Conservation (phyloP, 64 coral and sea anemone species). For the Trachythela sp. region DNA sequence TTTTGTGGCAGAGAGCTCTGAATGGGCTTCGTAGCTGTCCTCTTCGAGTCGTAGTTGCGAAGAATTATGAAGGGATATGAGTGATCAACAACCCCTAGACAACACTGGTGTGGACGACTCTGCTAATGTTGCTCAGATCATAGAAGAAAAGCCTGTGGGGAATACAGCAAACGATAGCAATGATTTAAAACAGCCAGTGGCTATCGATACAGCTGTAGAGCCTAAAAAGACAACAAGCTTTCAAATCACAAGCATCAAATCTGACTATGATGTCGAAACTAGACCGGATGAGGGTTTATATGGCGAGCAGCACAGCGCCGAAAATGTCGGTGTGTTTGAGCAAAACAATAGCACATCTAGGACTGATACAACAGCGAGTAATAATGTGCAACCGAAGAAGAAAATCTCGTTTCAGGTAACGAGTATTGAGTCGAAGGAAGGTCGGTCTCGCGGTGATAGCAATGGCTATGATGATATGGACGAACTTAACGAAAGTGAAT, state of each 20-base stretch:
- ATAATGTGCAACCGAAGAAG: conserved; percentile 13
- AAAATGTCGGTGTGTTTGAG: neutral
- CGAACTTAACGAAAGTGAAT: conserved; percentile 20
- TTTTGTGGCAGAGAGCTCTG: neutral
- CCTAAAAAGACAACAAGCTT: conserved; percentile 15
- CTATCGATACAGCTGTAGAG: neutral
- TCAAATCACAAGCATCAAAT: conserved; percentile 7
- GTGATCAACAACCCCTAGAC: neutral
- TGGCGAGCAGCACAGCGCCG: neutral
- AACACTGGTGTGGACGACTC: conserved; percentile 15
- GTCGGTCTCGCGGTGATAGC: conserved; percentile 9
- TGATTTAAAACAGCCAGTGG: neutral
- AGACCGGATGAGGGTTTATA: neutral
- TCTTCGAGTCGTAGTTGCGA: neutral
- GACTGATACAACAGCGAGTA: neutral
- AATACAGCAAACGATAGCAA: neutral
- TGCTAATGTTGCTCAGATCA: neutral
- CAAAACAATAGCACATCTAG: neutral
- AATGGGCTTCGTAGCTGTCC: neutral
- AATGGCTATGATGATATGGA: conserved; percentile 3
- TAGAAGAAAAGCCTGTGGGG: neutral
- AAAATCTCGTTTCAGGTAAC: conserved; percentile 22
- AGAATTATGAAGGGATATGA: conserved; percentile 32
- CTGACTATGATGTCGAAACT: conserved; percentile 14
- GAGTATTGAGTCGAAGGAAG: conserved; percentile 8